Evolutionary conservation across 2,113 vertebrate genomes (phyloP), one percentile per base, ranked within the genome.

Genomic region (Pangasianodon hypophthalmus): DNA sequence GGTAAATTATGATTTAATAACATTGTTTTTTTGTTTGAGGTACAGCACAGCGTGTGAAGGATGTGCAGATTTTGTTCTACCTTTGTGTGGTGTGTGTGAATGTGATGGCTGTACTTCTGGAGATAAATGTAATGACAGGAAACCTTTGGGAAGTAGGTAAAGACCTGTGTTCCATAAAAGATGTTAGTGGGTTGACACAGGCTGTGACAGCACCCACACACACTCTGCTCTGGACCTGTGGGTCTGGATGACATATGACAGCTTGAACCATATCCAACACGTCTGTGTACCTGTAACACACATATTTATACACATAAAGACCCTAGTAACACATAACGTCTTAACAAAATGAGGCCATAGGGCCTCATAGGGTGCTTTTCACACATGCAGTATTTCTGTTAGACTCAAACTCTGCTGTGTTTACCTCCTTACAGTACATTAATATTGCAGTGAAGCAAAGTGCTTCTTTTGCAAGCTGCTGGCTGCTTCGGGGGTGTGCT

Each of bases 121-220:
- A 75, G 44, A 88, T 67, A 64, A 87, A 87, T 73, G 32, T 56
- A 80, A 60, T 18, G 29, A 41, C 32, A 58, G 18, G 32, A 58
- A 58, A 1, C n/a, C 52, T 83, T 56, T 58, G 46, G 80, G 46
- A 29, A 56, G n/a, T 52, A 37, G n/a, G 19, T 52, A 26, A 46
- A 88, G 94, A 98, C 98, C 98, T 97, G 86, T 99, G 98, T 41
- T 98, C 97, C 95, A 99, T 97, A 84, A 96, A 98, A 94, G 97
- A 98, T 91, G 96, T 96, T 67, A 97, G 94, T 0, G 98, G 98
- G 88, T 99, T 96, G 71, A 99, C 96, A 4, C 98, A 99, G 50
- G 96, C 96, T 0, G 96, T 97, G 84, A 98, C 91, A 0, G 97
- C 95, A 41, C 98, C 98, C 19, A 98, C 95, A 91, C 93, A 77